Percentiles rank a stretch among this genome's conserved stretches.
Conservation (phyloP, 1,140 invertebrate genomes). For the Drosophila pseudoobscura region DNA sequence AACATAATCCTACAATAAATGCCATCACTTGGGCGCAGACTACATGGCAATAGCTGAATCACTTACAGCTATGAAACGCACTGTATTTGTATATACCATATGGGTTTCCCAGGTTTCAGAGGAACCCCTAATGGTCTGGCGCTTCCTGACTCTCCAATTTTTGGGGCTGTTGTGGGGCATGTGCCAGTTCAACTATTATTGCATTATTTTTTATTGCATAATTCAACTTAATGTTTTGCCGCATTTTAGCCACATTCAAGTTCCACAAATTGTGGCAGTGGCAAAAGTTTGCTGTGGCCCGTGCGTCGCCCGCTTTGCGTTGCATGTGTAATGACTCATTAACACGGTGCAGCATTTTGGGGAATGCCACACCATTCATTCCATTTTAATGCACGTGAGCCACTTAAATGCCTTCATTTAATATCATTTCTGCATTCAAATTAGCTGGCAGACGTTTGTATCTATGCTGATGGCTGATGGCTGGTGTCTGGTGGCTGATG, state of each 20-base stretch:
- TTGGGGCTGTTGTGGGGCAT: constrained; percentile 28
- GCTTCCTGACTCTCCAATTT: neutral
- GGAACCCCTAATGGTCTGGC: neutral
- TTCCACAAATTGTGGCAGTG: constrained; percentile 70
- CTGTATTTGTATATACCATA: constrained; percentile 1
- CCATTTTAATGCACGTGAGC: constrained; percentile 30
- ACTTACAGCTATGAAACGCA: neutral
- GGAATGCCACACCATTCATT: constrained; percentile 21
- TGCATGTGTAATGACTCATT: constrained; percentile 81
- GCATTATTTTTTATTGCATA: constrained; percentile 75
- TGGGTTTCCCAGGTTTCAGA: no score
- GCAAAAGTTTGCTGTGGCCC: constrained; percentile 46
- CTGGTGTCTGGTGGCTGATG: constrained; percentile 37
- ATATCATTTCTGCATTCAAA: constrained; percentile 64
- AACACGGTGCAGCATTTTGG: constrained; percentile 63
- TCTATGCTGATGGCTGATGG: constrained; percentile 65
- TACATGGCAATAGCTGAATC: no score
- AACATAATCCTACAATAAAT: no score
- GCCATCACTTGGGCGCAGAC: no score
- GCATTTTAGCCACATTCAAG: constrained; percentile 76
- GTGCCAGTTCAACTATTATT: constrained; percentile 61
- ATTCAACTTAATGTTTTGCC: constrained; percentile 73
- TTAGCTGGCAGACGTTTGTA: constrained; percentile 71
- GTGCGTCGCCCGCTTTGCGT: constrained; percentile 44
- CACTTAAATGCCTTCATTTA: constrained; percentile 50